Conservation (phyloP, 2,113 vertebrate genomes). For the Mus spicilegus region DNA sequence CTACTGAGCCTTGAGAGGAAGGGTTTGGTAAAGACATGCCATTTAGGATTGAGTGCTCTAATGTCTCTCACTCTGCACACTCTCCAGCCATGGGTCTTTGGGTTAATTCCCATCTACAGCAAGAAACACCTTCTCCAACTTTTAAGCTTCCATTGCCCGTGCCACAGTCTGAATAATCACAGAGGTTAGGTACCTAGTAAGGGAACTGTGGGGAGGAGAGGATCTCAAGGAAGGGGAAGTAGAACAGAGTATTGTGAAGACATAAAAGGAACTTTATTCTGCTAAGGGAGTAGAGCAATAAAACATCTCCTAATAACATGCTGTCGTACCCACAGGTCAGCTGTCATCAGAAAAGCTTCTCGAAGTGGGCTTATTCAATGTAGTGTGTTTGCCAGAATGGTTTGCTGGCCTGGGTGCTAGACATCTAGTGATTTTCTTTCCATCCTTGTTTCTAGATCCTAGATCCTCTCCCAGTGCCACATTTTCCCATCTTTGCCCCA, state of each 20-base stretch:
- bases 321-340: not conserved
- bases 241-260: not conserved
- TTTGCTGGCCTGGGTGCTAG: not conserved
- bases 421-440: not conserved
- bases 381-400: not conserved
- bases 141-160: not conserved
- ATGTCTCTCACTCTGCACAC: not conserved
- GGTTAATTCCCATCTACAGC: not conserved
- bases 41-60: not conserved
- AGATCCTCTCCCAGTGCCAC: not conserved
- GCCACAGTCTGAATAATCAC: not conserved
- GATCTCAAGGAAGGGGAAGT: not conserved
- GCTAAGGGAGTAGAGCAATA: not conserved
- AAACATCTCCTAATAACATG: not conserved
- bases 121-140: not conserved
- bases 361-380: not conserved
- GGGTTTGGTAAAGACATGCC: not conserved
- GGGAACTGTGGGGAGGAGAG: not conserved
- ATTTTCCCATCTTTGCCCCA: too few relatives aligned
- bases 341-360: not conserved
- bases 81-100: not conserved
- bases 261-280: not conserved
- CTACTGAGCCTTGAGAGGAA: not conserved
- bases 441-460: not conserved
- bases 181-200: not conserved